A percentile compares a stretch with the other conserved stretches of the same genome.
Conservation (phyloP, 2,113 vertebrate species). For the Dromiciops gliroides region DNA sequence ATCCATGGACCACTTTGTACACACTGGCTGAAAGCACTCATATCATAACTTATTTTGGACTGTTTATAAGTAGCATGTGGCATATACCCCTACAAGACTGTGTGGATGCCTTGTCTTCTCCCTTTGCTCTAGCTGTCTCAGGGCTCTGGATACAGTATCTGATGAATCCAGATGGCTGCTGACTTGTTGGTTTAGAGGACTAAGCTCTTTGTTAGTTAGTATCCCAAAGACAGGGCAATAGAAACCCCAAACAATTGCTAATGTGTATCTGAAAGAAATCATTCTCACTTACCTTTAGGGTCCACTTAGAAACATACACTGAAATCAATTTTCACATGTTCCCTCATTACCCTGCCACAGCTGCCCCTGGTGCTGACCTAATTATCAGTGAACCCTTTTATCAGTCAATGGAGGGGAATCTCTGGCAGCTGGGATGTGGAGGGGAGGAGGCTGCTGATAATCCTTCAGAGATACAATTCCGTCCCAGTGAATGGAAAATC, state of each 20-base stretch:
- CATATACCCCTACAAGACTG: background rate
- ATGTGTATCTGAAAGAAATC: background rate
- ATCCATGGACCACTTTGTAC: background rate
- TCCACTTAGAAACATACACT: background rate
- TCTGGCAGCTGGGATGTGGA: background rate
- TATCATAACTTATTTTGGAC: background rate
- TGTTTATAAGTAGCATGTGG: background rate
- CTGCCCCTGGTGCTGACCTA: background rate
- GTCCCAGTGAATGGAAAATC: background rate
- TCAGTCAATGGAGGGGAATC: background rate
- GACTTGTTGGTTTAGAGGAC: background rate
- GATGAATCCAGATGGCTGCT: background rate
- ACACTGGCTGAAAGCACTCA: background rate
- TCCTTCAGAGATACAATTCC: background rate
- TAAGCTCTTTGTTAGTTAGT: background rate
- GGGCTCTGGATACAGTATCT: background rate
- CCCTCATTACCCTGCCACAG: background rate
- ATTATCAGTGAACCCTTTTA: background rate
- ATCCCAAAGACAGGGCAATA: background rate
- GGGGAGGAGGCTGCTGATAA: background rate
- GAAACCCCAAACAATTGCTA: background rate
- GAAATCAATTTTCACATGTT: background rate
- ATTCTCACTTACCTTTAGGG: background rate
- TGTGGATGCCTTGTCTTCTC: background rate
- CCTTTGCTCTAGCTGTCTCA: background rate